Percentiles rank a stretch among this genome's conserved stretches.
These are phyloP conservation scores for Poeciliopsis turneri DNA, from an alignment of 2,797 vertebrate species.

Conservation along the genomic window DNA sequence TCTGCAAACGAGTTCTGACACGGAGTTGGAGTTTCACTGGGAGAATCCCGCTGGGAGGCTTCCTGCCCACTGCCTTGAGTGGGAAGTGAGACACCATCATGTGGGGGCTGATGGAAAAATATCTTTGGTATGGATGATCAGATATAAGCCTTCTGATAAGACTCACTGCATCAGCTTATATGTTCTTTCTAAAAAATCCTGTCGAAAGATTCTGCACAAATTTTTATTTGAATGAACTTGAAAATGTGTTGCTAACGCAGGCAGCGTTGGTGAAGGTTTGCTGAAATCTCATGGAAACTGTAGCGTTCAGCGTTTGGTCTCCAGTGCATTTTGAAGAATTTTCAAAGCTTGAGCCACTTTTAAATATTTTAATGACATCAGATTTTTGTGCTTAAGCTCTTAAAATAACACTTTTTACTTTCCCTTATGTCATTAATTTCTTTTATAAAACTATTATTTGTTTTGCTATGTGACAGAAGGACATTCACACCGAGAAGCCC, in stretches of 20 bases:
- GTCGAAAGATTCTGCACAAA: not conserved
- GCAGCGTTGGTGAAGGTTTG: not conserved
- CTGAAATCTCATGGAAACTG: not conserved
- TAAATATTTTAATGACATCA: not conserved
- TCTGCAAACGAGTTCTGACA: conserved; percentile 37
- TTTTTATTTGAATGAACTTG: not conserved
- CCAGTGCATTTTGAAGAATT: not conserved
- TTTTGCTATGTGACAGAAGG: conserved; percentile 27
- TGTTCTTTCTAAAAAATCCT: not conserved
- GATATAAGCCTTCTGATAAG: not conserved
- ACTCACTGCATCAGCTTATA: not conserved
- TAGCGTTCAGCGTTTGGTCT: not conserved
- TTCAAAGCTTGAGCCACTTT: not conserved
- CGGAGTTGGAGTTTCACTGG: conserved; percentile 64
- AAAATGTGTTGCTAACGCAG: not conserved
- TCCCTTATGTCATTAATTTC: not conserved
- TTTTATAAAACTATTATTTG: not conserved
- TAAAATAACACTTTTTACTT: not conserved
- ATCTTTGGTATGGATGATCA: conserved; percentile 29
- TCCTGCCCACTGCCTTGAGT: conserved; percentile 73
- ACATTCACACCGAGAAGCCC: conserved; percentile 27
- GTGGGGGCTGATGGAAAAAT: conserved; percentile 39
- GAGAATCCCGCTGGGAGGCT: conserved; percentile 49
- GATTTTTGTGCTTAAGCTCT: not conserved
- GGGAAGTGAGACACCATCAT: conserved; percentile 67